These are phyloP conservation scores for Strongylocentrotus purpuratus DNA, from an alignment of 35 echinoderm and acorn worm species.

Conservation along the genomic window DNA sequence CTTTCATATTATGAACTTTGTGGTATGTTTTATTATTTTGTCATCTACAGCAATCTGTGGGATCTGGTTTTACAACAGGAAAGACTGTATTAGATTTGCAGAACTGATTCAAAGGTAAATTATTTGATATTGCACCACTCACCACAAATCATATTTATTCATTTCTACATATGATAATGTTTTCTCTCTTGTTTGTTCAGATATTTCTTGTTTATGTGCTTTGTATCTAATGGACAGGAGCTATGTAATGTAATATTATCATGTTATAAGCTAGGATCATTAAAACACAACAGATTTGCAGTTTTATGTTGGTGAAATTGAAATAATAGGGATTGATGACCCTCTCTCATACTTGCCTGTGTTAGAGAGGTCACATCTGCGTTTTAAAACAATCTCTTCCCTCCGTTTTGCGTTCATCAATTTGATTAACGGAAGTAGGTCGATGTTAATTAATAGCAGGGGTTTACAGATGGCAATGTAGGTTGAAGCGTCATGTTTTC, in stretches of 20 bases:
- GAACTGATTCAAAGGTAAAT: conserved; percentile 74
- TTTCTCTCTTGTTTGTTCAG: too few species aligned
- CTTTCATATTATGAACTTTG: background rate
- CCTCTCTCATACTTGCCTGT: background rate
- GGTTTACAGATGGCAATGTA: background rate
- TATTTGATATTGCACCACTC: too few species aligned
- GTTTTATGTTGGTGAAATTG: too few species aligned
- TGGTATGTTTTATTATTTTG: background rate
- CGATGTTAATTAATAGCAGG: background rate
- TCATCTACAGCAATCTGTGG: conserved; percentile 77
- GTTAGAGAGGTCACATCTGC: background rate
- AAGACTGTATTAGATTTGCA: conserved; percentile 68
- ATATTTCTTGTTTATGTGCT: too few species aligned
- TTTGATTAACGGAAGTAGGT: background rate
- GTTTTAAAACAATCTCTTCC: background rate
- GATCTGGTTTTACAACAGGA: conserved; percentile 93
- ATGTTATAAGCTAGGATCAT: too few species aligned
- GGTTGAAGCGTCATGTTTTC: background rate
- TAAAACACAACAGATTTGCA: too few species aligned
- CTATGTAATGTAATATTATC: too few species aligned
- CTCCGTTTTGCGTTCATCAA: background rate
- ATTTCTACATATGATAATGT: too few species aligned
- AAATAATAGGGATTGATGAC: too few species aligned
- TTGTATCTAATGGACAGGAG: too few species aligned
- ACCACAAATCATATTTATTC: too few species aligned